These are phyloP conservation scores for Rhyacophila brunnea DNA, from an alignment of 1,140 invertebrate species.

Conservation along the genomic window DNA sequence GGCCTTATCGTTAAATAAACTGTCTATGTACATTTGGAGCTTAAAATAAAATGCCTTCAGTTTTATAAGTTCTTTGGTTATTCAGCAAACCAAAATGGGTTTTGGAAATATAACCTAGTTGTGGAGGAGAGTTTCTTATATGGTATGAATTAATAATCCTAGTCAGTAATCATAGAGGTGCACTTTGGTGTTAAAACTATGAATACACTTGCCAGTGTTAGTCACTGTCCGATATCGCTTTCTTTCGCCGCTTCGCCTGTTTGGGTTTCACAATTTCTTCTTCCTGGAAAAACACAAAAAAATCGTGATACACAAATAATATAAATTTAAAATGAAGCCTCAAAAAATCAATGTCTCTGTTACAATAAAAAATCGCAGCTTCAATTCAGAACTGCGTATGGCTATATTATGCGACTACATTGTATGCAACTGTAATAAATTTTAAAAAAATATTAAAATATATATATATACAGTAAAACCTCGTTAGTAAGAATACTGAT, in stretches of 20 bases:
- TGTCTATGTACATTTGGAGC: background rate
- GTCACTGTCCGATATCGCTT: slow-evolving; percentile 84
- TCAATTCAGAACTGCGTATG: too few relatives aligned
- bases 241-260: slow-evolving; percentile 84
- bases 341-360: too few relatives aligned
- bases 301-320: too few relatives aligned
- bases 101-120: background rate
- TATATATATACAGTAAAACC: too few relatives aligned
- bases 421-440: too few relatives aligned
- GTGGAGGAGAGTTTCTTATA: background rate
- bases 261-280: slow-evolving; percentile 83
- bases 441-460: too few relatives aligned
- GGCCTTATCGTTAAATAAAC: too few relatives aligned
- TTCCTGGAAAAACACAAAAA: slow-evolving; percentile 69
- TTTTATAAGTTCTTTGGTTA: slow-evolving; percentile 16
- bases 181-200: slow-evolving; percentile 53
- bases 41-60: slow-evolving; percentile 1
- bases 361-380: too few relatives aligned
- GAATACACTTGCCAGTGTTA: slow-evolving; percentile 50
- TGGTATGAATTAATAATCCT: slow-evolving; percentile 3
- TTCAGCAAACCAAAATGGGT: slow-evolving; percentile 17
- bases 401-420: too few relatives aligned
- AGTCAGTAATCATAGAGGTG: slow-evolving; percentile 41
- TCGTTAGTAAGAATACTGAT: too few relatives aligned
- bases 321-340: too few relatives aligned